A percentile compares a stretch with the other conserved stretches of the same genome.
Conservation (phyloP, 92 coral and sea anemone genomes). For the Phymanthus crucifer region DNA sequence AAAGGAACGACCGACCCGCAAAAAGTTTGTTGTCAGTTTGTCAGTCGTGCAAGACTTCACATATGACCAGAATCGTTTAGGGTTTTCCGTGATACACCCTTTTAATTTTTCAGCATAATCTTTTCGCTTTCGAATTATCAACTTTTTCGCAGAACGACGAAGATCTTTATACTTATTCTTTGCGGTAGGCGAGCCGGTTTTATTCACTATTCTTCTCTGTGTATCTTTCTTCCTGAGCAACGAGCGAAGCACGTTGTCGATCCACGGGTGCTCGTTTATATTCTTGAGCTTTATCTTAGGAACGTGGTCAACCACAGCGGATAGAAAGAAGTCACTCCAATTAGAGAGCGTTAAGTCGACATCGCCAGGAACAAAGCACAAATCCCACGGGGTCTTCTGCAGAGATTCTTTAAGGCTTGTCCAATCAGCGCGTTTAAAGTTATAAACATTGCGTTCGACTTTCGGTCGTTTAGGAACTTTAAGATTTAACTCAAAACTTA, state of each 20-base stretch:
- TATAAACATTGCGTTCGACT: slow-evolving; percentile 42
- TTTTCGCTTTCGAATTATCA: slow-evolving; percentile 39
- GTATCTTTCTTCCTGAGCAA: slow-evolving; percentile 41
- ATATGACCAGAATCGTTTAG: slow-evolving; percentile 50
- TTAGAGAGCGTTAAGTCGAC: slow-evolving; percentile 49
- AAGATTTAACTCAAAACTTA: slow-evolving; percentile 44
- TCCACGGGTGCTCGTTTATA: slow-evolving; percentile 55
- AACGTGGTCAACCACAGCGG: slow-evolving; percentile 60
- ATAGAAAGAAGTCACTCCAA: slow-evolving; percentile 62
- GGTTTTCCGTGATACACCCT: slow-evolving; percentile 29
- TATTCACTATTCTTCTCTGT: slow-evolving; percentile 35
- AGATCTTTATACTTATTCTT: slow-evolving; percentile 21
- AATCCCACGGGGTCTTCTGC: slow-evolving; percentile 57
- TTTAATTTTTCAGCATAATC: slow-evolving; percentile 31
- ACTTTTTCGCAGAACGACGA: slow-evolving; percentile 24
- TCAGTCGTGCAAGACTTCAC: slow-evolving; percentile 31
- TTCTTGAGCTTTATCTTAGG: slow-evolving; percentile 42
- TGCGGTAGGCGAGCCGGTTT: background rate
- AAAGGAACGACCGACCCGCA: slow-evolving; percentile 45
- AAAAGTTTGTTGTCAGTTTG: slow-evolving; percentile 8
- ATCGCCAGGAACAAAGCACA: slow-evolving; percentile 46
- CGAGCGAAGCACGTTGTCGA: slow-evolving; percentile 48
- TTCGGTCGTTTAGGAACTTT: slow-evolving; percentile 23
- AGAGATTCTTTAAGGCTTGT: slow-evolving; percentile 50
- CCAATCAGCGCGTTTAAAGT: slow-evolving; percentile 64